Evolutionary conservation across 2,888 invertebrate genomes (phyloP), one percentile per base, ranked within the genome.

Genomic region (Trilocha varians): DNA sequence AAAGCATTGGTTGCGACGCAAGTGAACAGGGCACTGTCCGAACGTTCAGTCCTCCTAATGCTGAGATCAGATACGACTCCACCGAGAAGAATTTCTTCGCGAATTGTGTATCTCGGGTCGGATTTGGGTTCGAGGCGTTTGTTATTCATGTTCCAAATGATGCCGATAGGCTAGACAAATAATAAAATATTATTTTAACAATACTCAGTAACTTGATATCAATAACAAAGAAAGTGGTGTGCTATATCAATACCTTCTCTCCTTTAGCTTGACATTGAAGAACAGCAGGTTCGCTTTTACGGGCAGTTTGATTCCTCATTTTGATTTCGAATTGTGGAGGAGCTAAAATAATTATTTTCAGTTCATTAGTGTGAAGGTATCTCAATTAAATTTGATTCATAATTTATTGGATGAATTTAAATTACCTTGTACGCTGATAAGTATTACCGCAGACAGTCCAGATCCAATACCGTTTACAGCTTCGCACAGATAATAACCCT

Each of bases 391-490:
- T 15, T 14, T 1, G n/a, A 32, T n/a, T n/a, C n/a, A 16, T 37
- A 15, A 2, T 8, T 13, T 11, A 36, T 41, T 16, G 25, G 36
- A 15, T n/a, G 1, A 9, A 13, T 32, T 16, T 16, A 16, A 40
- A 60, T 62, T 85, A 96, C 96, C 94, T 88, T 97, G 97, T 34
- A 98, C 97, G 56, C 94, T 96, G 52, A 98, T 93, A 58, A 94
- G 89, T 57, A 97, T 95, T 15, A 98, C 96, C 55, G 97, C 97
- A 41, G 97, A 98, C 25, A 98, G 87, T 63, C 96, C 97, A 47
- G 96, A 94, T 47, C 97, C 97, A 59, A 98, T 97, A 59, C 97
- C 96, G 78, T 98, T 98, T 38, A 95, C 95, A 45, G 97, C 97
- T 83, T 98, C 97, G 71, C 98, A 98, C 35, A 98, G 87, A 75